Conservation (phyloP, 2,113 vertebrate species). For the Acrocephalus arundinaceus region DNA sequence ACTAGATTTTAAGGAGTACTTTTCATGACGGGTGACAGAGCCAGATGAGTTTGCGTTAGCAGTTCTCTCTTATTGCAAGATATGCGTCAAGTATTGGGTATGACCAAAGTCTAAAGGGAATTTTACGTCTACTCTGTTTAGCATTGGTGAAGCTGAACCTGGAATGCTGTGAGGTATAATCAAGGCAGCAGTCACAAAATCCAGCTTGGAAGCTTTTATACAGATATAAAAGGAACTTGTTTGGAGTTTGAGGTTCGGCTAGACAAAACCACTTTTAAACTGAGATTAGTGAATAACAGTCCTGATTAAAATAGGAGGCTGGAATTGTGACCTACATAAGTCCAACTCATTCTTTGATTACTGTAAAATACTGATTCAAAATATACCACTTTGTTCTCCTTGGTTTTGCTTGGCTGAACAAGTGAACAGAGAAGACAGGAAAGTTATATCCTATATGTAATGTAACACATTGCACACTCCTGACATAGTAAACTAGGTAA, state of each 20-base stretch:
- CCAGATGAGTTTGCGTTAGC: neutral
- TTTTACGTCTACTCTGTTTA: neutral
- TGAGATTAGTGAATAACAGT: neutral
- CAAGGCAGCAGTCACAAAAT: neutral
- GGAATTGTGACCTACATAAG: neutral
- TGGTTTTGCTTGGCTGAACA: neutral
- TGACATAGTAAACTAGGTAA: neutral
- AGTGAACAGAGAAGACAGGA: neutral
- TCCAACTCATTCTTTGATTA: neutral
- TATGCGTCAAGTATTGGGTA: neutral
- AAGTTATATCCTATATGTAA: neutral
- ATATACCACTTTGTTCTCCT: neutral
- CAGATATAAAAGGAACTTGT: neutral
- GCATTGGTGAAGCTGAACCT: neutral
- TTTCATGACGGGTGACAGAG: neutral
- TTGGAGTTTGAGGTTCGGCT: neutral
- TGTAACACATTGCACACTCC: neutral
- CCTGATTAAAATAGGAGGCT: neutral
- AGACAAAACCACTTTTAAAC: neutral
- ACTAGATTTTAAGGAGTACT: neutral
- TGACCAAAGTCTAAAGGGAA: neutral
- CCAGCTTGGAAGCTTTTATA: neutral
- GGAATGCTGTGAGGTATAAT: neutral
- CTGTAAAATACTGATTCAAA: neutral
- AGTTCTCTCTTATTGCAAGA: neutral